A percentile compares a stretch with the other conserved stretches of the same genome.
Evolutionary conservation across 2,113 vertebrate species (phyloP).

Genomic region (Strigops habroptila): DNA sequence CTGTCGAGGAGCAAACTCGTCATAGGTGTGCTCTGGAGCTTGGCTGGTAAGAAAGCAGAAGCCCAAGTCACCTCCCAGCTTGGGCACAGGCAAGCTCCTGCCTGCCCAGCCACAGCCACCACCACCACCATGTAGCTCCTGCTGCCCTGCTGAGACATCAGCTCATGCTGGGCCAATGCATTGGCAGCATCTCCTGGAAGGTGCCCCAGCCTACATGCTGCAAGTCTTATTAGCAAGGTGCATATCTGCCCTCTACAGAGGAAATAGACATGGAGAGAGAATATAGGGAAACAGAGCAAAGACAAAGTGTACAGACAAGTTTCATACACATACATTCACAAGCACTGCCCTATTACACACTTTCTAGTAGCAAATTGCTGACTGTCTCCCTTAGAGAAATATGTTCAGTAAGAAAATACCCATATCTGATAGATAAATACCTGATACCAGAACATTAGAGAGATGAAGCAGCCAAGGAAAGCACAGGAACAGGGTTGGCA

Average conservation of each 20-base stretch:
- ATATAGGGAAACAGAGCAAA: background rate
- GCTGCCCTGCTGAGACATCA: background rate
- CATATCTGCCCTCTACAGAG: background rate
- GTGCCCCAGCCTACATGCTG: accelerated
- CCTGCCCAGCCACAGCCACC: background rate
- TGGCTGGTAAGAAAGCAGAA: background rate
- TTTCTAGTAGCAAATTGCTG: background rate
- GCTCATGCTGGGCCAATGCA: background rate
- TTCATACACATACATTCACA: background rate
- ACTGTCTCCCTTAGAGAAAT: background rate
- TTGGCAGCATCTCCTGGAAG: background rate
- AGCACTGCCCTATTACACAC: background rate
- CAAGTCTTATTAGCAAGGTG: background rate
- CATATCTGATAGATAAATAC: background rate
- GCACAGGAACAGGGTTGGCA: background rate
- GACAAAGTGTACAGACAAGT: background rate
- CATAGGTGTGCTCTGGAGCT: background rate
- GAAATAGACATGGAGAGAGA: background rate
- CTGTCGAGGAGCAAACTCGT: background rate
- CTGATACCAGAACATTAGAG: background rate
- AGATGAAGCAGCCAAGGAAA: background rate
- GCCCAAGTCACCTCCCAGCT: background rate
- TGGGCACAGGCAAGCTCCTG: accelerated
- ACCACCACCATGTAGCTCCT: background rate
- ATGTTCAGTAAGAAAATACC: background rate